Conservation (phyloP, 2,888 invertebrate genomes). For the Scaptomyza tumidula region DNA sequence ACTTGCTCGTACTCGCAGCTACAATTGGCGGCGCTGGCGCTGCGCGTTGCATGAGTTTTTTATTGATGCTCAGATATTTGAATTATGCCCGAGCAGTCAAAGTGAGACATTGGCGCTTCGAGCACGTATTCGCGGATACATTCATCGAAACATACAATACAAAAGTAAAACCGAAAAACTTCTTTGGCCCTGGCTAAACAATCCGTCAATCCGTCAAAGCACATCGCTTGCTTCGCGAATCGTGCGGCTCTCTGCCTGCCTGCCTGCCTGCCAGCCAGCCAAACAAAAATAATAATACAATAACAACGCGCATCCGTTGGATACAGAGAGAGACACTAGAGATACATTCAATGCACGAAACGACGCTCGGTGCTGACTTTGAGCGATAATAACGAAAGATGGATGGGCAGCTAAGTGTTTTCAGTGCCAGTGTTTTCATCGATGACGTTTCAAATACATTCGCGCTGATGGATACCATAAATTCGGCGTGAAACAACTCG, state of each 20-base stretch:
- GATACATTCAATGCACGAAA: constrained; percentile 35
- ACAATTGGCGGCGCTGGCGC: constrained; percentile 74
- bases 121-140: constrained; percentile 85
- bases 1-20: constrained; percentile 72
- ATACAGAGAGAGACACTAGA: constrained; percentile 32
- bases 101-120: constrained; percentile 85
- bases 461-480: constrained; percentile 67
- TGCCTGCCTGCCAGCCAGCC: background rate
- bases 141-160: constrained; percentile 51
- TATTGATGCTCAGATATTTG: constrained; percentile 85
- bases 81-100: constrained; percentile 85
- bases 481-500: constrained; percentile 66
- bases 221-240: constrained; percentile 50
- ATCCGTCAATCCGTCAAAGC: constrained; percentile 69
- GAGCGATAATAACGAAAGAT: constrained; percentile 66
- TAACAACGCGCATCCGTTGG: constrained; percentile 59
- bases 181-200: constrained; percentile 51
- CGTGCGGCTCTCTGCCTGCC: constrained; percentile 33
- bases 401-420: constrained; percentile 76
- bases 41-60: constrained; percentile 78
- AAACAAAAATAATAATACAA: constrained; percentile 26
- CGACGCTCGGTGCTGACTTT: constrained; percentile 48
- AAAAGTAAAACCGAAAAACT: constrained; percentile 31
- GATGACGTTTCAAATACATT: constrained; percentile 74
- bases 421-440: constrained; percentile 69